Base-by-base conservation (phyloP, 2,113 vertebrate genomes). In the Brachyhypopomus gauderio region DNA sequence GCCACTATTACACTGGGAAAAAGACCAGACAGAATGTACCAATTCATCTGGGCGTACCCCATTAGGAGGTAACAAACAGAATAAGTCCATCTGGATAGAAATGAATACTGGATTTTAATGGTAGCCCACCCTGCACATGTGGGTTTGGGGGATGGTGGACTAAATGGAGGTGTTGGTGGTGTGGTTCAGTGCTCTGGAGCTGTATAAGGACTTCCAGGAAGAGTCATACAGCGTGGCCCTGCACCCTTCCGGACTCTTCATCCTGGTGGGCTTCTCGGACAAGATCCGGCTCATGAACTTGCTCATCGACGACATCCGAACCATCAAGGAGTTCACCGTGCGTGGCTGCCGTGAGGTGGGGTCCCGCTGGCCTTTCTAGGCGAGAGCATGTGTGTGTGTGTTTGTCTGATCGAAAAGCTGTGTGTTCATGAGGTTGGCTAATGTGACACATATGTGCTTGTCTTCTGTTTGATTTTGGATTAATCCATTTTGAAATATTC, bases 201-300 rank as follows among this genome's bases (percentile, higher is more conserved):
- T 98, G 27, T 96, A 86, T 79, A 98, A 96, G 85, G 94, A 96
- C 56, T 99, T 95, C 83, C 94, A 92, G 85, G 96, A 98, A 84
- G 95, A 98, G 83, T 95, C 94, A 0, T 89, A 93, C 84, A 89
- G 97, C 0, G 79, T 99, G 60, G 93, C 96, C 63, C 92, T 99
- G 78, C 98, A 99, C 69, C 97, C 98, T n/a, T 93, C 92, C 1
- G 98, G 96, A 14, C 91, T 97, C 78, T 97, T 92, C 78, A 83
- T 96, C 73, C 92, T 98, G 77, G 96, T 95, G 83, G 97, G 97
- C 9, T 99, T 99, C 89, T 92, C 95, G 67, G 95, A 97, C 90
- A 98, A 97, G 86, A 93, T 99, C 1, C 90, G 94, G 30, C 92
- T 97, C 74, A 93, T 98, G 96, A 97, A 94, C 82, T 90, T 99